Evolutionary conservation across 2,797 vertebrate genomes (phyloP).

Genomic region (Microctenopoma lineatum): DNA sequence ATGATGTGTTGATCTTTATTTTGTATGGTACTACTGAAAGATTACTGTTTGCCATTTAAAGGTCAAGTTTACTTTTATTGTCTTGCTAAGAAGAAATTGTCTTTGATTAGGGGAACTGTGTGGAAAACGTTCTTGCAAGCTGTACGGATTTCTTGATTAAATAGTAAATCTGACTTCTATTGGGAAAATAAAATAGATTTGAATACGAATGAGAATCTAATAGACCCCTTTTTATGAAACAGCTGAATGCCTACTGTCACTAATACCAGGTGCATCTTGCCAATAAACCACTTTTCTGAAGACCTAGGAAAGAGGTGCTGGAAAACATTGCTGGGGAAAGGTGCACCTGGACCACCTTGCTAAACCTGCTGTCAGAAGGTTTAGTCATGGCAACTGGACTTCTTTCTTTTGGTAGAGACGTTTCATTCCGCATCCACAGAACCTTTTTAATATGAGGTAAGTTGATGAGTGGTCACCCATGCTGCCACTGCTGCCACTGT

Average conservation of each 20-base stretch:
- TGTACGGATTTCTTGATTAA: conserved; percentile 13
- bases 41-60: conserved; percentile 5
- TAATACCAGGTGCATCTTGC: conserved; percentile 1
- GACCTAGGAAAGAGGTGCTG: not conserved
- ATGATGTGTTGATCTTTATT: conserved; percentile 7
- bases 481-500: too few relatives aligned
- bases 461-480: too few relatives aligned
- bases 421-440: too few relatives aligned
- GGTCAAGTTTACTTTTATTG: not conserved
- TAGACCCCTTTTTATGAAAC: not conserved
- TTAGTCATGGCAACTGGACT: too few relatives aligned
- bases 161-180: conserved; percentile 6
- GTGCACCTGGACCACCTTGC: too few relatives aligned
- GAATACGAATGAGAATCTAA: not conserved
- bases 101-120: too few relatives aligned
- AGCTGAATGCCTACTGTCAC: not conserved
- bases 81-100: too few relatives aligned
- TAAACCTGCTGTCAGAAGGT: too few relatives aligned
- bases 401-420: too few relatives aligned
- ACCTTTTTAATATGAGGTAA: too few relatives aligned
- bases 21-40: conserved; percentile 5
- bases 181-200: not conserved
- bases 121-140: too few relatives aligned
- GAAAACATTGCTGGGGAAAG: too few relatives aligned
- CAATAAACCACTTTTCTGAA: conserved; percentile 17